Percentiles rank a stretch among this genome's conserved stretches.
Conservation (phyloP, 1,140 invertebrate species). For the Ctenoplectra terminalis region DNA sequence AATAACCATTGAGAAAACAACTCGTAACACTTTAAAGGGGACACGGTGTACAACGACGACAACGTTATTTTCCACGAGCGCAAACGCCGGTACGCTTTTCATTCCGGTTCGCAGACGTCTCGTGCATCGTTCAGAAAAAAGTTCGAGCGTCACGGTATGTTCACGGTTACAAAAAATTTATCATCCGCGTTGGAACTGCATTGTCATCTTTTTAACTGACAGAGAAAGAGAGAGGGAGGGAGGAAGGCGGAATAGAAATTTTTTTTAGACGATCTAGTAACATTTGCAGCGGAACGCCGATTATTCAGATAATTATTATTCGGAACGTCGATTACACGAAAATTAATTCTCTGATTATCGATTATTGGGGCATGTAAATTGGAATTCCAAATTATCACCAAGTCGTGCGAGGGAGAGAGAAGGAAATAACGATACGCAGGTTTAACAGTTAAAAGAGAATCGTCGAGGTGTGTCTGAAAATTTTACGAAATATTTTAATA, state of each 20-base stretch:
- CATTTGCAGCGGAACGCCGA: background rate
- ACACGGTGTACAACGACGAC: background rate
- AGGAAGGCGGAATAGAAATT: too few species aligned
- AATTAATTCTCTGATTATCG: slow-evolving; percentile 20
- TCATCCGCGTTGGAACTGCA: background rate
- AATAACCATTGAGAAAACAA: background rate
- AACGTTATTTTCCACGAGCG: background rate
- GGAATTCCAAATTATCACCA: slow-evolving; percentile 17
- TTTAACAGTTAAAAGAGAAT: background rate
- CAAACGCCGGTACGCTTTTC: background rate
- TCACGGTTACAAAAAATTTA: background rate
- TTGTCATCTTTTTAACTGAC: background rate
- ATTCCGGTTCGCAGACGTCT: background rate
- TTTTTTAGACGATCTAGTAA: background rate
- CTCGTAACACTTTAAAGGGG: background rate
- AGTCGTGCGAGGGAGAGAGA: background rate
- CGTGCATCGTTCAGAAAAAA: background rate
- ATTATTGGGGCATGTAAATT: slow-evolving; percentile 8
- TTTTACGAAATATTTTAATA: background rate
- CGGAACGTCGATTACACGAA: background rate
- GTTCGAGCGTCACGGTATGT: background rate
- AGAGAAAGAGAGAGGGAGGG: background rate
- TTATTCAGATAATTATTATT: background rate
- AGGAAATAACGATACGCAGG: background rate
- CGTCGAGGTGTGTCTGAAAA: too few species aligned